phyloP scores from a whole-genome alignment of 2,113 vertebrate genomes.

The Nasalis larvatus region DNA sequence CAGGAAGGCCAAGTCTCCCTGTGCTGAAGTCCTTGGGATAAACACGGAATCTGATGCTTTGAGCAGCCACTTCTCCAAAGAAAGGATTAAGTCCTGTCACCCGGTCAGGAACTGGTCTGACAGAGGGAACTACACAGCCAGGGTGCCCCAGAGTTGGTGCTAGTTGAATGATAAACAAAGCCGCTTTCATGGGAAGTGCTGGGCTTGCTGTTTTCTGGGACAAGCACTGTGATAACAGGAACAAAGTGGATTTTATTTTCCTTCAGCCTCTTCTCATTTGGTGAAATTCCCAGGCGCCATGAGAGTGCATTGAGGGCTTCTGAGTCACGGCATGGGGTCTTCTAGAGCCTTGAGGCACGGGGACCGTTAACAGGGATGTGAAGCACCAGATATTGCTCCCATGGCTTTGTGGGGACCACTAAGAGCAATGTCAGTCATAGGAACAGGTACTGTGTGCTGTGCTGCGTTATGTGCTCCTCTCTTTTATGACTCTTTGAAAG shows the following conservation, averaged over 20 bases:
- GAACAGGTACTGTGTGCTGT: too few species aligned
- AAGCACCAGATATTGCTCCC: background rate
- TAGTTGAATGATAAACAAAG: slow-evolving; percentile 70
- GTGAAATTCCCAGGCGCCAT: background rate
- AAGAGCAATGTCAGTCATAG: accelerated
- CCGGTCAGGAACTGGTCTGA: background rate
- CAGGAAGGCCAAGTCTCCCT: background rate
- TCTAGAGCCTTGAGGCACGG: accelerated
- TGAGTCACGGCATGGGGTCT: background rate
- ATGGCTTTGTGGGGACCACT: background rate
- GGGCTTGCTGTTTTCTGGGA: slow-evolving; percentile 41
- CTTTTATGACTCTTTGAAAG: too few species aligned
- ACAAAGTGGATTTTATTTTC: background rate
- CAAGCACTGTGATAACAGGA: slow-evolving; percentile 11
- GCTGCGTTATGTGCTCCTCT: accelerated
- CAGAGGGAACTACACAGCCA: slow-evolving; percentile 38
- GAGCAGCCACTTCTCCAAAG: background rate
- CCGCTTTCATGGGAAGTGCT: slow-evolving; percentile 63
- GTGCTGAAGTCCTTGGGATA: background rate
- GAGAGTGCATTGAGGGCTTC: background rate
- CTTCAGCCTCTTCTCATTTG: background rate
- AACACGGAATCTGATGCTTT: background rate
- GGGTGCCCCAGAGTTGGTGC: slow-evolving; percentile 42
- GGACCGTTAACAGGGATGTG: background rate
- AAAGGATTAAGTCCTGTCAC: slow-evolving; percentile 57